Evolutionary conservation across 23 tunicate genomes (phyloP), one percentile per base, ranked within the genome.

Genomic region (Trididemnum nubilum): DNA sequence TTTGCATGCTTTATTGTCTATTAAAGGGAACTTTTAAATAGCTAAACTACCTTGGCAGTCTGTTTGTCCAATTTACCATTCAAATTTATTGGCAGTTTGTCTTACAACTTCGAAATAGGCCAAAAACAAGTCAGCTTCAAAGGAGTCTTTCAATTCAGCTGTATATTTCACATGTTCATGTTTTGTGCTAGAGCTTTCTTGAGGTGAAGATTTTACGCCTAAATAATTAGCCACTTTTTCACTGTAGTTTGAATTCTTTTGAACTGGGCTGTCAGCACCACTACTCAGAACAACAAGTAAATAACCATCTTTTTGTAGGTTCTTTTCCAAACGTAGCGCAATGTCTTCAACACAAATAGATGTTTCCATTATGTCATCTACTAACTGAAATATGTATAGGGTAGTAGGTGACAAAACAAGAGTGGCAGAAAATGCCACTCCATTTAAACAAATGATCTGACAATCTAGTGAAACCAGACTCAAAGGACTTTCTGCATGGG

Each of bases 191-290:
- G 29, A 18, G 19, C 24, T 57, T 59, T 33, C 30, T 22, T 77
- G 51, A 26, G 19, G 21, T 33, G 35, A 25, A 5, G 57, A 28
- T 3, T 81, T 30, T 1, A 82, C 86, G 0, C 87, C 93, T 0
- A 88, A 71, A 61, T 88, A 88, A 1, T 77, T 81, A 33, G 87
- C 93, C 5, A 88, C 93, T 72, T 88, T 88, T 12, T 88, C 83
- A 21, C 64, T 66, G 81, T 77, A 77, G 26, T 24, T 49, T 31
- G 79, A 19, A 9, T 52, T 69, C 76, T 74, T 77, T 19, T 51
- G 73, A 37, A 5, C 29, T 18, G 77, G 22, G 1, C 26, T 26
- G 1, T 33, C n/a, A 21, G 76, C 28, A 31, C 30, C 77, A 19
- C 36, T 24, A 54, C 25, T 32, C 31, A 52, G 2, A 21, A 36